These are phyloP conservation scores for Nipponacmea schrenckii DNA, from an alignment of 2,888 invertebrate species.

Conservation along the genomic window DNA sequence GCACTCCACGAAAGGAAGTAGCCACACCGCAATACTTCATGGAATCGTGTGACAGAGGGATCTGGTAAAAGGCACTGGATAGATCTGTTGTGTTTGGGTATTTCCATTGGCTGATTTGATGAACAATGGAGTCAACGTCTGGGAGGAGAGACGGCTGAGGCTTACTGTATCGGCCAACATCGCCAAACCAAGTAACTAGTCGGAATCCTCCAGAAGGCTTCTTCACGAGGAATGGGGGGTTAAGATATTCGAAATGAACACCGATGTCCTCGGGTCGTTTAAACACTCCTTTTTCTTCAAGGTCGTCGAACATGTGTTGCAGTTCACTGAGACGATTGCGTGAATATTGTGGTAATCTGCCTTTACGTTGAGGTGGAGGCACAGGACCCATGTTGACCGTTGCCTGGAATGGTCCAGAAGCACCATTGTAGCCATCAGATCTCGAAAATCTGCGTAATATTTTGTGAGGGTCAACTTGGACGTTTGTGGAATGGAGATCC, in stretches of 20 bases:
- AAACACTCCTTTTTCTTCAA: slow-evolving; percentile 43
- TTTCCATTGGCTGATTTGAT: slow-evolving; percentile 35
- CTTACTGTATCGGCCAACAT: slow-evolving; percentile 40
- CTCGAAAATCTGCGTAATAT: slow-evolving; percentile 20
- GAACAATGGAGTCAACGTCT: slow-evolving; percentile 29
- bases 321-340: slow-evolving; percentile 33
- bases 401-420: slow-evolving; percentile 32
- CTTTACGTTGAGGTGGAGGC: slow-evolving; percentile 42
- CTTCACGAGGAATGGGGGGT: slow-evolving; percentile 43
- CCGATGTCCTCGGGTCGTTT: slow-evolving; percentile 31
- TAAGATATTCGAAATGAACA: slow-evolving; percentile 38
- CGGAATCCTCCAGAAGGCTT: slow-evolving; percentile 32
- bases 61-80: slow-evolving; percentile 39
- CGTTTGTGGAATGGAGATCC: slow-evolving; percentile 8
- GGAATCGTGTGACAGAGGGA: slow-evolving; percentile 29
- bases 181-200: slow-evolving; percentile 39
- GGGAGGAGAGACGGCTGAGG: slow-evolving; percentile 36
- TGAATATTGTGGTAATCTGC: slow-evolving; percentile 37
- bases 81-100: slow-evolving; percentile 38
- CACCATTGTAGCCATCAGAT: slow-evolving; percentile 35
- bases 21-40: slow-evolving; percentile 38
- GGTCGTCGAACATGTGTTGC: slow-evolving; percentile 38
- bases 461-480: slow-evolving; percentile 28
- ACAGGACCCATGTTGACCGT: slow-evolving; percentile 39
- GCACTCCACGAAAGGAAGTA: slow-evolving; percentile 34